Percentiles rank a stretch among this genome's conserved stretches.
These are phyloP conservation scores for Adelphocoris suturalis DNA, from an alignment of 2,888 invertebrate species.

Conservation along the genomic window DNA sequence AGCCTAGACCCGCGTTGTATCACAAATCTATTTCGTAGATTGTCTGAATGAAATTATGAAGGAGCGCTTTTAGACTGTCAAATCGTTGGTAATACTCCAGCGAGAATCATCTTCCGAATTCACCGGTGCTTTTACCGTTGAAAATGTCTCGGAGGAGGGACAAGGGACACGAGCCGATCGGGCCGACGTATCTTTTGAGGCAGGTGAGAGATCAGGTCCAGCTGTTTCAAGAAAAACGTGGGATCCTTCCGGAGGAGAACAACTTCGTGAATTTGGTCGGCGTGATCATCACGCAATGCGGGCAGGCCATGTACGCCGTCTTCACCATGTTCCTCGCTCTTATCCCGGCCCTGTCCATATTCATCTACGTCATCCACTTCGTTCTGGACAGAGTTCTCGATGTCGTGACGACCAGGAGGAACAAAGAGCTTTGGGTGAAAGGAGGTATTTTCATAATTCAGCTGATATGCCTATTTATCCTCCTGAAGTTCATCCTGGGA, in stretches of 20 bases:
- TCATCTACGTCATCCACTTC: conserved; percentile 73
- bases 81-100: neutral
- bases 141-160: conserved; percentile 54
- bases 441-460: conserved; percentile 71
- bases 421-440: conserved; percentile 72
- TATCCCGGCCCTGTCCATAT: conserved; percentile 71
- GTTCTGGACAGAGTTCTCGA: conserved; percentile 73
- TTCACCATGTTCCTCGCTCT: conserved; percentile 75
- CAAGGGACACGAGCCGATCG: conserved; percentile 69
- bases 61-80: neutral
- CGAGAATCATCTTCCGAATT: neutral
- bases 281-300: conserved; percentile 72
- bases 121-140: too few relatives aligned
- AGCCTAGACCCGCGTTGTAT: neutral
- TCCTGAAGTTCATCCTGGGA: conserved; percentile 68
- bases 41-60: neutral
- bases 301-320: conserved; percentile 74
- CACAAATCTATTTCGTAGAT: neutral
- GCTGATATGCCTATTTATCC: conserved; percentile 69
- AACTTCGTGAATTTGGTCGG: conserved; percentile 74
- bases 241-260: conserved; percentile 73
- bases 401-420: conserved; percentile 69
- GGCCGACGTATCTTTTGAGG: conserved; percentile 72
- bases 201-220: conserved; percentile 73
- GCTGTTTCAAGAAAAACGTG: conserved; percentile 73